Evolutionary conservation across 2,113 vertebrate genomes (phyloP).

Genomic region (Scartelaos histophorus): DNA sequence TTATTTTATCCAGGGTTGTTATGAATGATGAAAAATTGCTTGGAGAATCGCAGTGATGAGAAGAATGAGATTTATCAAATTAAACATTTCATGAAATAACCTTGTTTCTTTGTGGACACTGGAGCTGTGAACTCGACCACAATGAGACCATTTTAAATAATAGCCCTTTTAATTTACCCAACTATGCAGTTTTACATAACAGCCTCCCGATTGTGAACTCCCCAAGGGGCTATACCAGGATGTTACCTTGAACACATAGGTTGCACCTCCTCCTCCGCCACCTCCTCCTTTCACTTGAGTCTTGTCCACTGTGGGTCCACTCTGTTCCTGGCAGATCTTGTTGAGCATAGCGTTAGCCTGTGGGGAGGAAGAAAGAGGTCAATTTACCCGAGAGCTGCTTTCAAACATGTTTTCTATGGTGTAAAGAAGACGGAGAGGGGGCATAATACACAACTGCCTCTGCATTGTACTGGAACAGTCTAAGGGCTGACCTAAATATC

Average conservation of each 20-base stretch:
- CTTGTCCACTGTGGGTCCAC: conserved; percentile 86
- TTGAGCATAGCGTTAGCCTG: conserved; percentile 84
- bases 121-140: neutral
- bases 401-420: conserved; percentile 18
- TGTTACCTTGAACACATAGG: conserved; percentile 93
- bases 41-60: neutral
- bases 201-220: neutral
- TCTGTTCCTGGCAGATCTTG: conserved; percentile 91
- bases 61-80: neutral
- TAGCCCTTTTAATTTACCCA: neutral
- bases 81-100: neutral
- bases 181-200: neutral
- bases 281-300: conserved; percentile 89
- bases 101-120: neutral
- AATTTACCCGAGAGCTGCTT: conserved; percentile 23
- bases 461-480: conserved; percentile 12
- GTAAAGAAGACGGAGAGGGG: conserved; percentile 15
- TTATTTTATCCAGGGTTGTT: neutral
- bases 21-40: neutral
- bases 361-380: conserved; percentile 39
- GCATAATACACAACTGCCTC: conserved; percentile 26
- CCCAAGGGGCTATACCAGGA: neutral
- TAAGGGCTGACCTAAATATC: neutral
- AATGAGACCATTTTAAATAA: neutral
- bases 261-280: conserved; percentile 93